phyloP scores from a whole-genome alignment of 2,113 vertebrate genomes.

The Phalacrocorax aristotelis region DNA sequence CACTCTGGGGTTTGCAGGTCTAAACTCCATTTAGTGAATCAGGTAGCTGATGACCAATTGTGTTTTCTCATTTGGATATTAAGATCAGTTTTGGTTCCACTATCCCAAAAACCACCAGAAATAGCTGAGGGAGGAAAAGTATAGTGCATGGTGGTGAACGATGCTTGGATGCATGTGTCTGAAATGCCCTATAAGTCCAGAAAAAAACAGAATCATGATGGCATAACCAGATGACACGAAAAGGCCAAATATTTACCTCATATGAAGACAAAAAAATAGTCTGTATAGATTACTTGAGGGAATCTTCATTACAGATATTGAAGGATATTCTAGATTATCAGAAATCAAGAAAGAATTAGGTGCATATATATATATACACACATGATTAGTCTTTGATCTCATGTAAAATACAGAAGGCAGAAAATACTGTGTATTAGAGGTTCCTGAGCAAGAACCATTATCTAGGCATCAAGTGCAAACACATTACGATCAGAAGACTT shows the following conservation, averaged over 20 bases:
- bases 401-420: not conserved
- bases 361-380: not conserved
- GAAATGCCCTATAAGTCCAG: not conserved
- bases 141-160: not conserved
- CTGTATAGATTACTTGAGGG: not conserved
- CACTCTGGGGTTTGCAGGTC: not conserved
- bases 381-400: not conserved
- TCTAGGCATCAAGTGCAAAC: not conserved
- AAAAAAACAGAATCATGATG: not conserved
- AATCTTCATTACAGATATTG: not conserved
- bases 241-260: slow-evolving; percentile 40
- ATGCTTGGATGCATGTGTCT: not conserved
- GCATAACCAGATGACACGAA: not conserved
- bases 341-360: slow-evolving; percentile 48
- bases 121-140: not conserved
- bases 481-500: not conserved
- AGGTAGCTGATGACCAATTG: not conserved
- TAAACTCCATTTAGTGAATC: not conserved
- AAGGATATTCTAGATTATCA: slow-evolving; percentile 4
- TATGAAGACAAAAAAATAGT: not conserved
- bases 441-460: not conserved
- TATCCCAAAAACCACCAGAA: not conserved
- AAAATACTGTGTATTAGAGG: not conserved
- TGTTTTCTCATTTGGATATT: not conserved
- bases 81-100: not conserved